These are phyloP conservation scores for Phenganax subtilis DNA, from an alignment of 92 coral and sea anemone genomes.

Conservation along the genomic window DNA sequence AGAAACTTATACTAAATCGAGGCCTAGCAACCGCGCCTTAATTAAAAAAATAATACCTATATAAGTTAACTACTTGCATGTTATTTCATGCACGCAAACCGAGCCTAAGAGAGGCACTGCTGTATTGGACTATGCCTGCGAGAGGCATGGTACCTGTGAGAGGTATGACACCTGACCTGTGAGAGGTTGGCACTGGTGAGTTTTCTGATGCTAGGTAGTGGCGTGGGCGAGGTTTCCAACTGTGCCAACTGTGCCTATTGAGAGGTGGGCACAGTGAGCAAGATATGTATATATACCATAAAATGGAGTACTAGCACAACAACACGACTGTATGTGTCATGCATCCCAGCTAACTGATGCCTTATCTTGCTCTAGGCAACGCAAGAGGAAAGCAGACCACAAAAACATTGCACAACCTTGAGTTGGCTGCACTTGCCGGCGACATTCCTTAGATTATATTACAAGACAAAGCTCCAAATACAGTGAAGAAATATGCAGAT, in stretches of 20 bases:
- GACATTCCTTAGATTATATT: slow-evolving; percentile 28
- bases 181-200: background rate
- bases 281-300: no score
- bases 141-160: slow-evolving; percentile 6
- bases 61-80: no score
- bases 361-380: background rate
- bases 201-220: background rate
- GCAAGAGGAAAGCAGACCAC: background rate
- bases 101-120: slow-evolving; percentile 3
- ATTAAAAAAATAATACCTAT: no score
- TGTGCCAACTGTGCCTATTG: no score
- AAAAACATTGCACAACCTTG: slow-evolving; percentile 12
- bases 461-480: slow-evolving; percentile 22
- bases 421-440: slow-evolving; percentile 13
- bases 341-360: background rate
- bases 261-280: no score
- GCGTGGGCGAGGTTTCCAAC: background rate
- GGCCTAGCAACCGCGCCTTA: no score
- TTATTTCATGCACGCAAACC: background rate
- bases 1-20: no score
- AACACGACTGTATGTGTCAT: background rate
- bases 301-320: no score
- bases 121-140: background rate
- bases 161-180: background rate
- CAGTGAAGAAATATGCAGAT: slow-evolving; percentile 20